These are phyloP conservation scores for Cheilosia vulpina DNA, from an alignment of 2,888 invertebrate species.

Conservation along the genomic window DNA sequence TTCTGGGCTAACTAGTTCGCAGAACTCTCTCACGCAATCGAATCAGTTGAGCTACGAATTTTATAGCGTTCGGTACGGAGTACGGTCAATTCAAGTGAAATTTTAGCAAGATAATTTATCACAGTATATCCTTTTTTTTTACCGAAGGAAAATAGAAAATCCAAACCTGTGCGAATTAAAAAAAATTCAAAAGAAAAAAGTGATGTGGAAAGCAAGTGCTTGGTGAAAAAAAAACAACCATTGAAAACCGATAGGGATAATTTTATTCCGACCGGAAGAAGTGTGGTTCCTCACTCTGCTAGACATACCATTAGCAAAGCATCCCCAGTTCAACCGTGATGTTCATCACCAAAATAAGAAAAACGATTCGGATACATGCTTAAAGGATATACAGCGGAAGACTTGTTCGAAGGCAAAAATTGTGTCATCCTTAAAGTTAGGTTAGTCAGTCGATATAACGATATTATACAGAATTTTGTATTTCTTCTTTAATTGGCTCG, in stretches of 20 bases:
- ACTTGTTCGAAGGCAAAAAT: conserved; percentile 53
- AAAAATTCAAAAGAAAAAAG: conserved; percentile 13
- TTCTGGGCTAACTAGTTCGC: conserved; percentile 64
- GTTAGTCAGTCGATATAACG: conserved; percentile 65
- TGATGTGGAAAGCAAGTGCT: conserved; percentile 48
- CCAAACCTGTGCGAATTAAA: conserved; percentile 20
- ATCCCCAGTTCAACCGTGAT: conserved; percentile 46
- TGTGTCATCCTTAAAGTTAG: conserved; percentile 71
- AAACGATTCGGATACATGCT: conserved; percentile 61
- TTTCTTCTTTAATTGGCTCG: conserved; percentile 42
- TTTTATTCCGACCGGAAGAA: conserved; percentile 37
- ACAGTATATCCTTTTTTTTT: conserved; percentile 32
- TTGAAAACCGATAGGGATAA: conserved; percentile 44
- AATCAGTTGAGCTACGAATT: conserved; percentile 83
- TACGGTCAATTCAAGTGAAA: conserved; percentile 68
- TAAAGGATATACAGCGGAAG: conserved; percentile 59
- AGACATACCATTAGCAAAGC: conserved; percentile 25
- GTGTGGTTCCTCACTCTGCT: conserved; percentile 10
- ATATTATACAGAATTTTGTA: conserved; percentile 54
- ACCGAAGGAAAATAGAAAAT: conserved; percentile 18
- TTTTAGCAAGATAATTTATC: conserved; percentile 54
- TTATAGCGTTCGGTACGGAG: conserved; percentile 80
- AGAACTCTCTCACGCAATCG: conserved; percentile 71
- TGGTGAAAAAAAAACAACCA: conserved; percentile 21
- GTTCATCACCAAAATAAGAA: conserved; percentile 47